These are phyloP conservation scores for Zoanthus sociatus DNA, from an alignment of 92 coral and sea anemone genomes.

Conservation along the genomic window DNA sequence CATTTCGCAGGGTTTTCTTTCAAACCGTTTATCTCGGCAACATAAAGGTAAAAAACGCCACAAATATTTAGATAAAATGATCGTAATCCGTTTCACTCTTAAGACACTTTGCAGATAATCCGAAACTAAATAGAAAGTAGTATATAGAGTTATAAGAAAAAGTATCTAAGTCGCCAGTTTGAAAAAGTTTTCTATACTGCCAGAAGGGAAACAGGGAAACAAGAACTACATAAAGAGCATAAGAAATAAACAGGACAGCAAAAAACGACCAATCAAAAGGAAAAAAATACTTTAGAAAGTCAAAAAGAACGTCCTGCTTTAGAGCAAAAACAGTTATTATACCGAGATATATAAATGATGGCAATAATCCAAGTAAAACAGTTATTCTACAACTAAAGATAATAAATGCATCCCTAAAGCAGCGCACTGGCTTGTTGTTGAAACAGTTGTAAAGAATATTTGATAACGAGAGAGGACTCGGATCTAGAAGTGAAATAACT, in stretches of 20 bases:
- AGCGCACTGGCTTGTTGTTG: slow-evolving; percentile 24
- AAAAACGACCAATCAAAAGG: too few species aligned
- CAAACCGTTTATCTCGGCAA: neutral
- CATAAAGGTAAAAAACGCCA: slow-evolving; percentile 11
- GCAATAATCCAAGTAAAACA: slow-evolving; percentile 6
- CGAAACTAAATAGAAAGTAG: neutral
- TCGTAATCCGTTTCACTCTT: neutral
- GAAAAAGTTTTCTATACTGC: neutral
- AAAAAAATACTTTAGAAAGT: too few species aligned
- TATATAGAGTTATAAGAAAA: neutral
- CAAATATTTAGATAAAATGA: too few species aligned
- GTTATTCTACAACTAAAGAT: neutral
- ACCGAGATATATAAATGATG: neutral
- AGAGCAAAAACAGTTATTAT: neutral
- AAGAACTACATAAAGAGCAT: neutral
- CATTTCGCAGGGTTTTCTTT: neutral
- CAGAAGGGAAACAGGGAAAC: neutral
- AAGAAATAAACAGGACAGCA: neutral
- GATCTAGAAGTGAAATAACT: too few species aligned
- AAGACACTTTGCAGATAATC: neutral
- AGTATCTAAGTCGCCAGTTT: neutral
- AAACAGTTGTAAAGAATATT: neutral
- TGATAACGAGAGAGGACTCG: too few species aligned
- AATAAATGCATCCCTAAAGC: slow-evolving; percentile 12
- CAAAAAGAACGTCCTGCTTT: neutral